Evolutionary conservation across 2,113 vertebrate genomes (phyloP).

Genomic region (Oreotragus oreotragus): DNA sequence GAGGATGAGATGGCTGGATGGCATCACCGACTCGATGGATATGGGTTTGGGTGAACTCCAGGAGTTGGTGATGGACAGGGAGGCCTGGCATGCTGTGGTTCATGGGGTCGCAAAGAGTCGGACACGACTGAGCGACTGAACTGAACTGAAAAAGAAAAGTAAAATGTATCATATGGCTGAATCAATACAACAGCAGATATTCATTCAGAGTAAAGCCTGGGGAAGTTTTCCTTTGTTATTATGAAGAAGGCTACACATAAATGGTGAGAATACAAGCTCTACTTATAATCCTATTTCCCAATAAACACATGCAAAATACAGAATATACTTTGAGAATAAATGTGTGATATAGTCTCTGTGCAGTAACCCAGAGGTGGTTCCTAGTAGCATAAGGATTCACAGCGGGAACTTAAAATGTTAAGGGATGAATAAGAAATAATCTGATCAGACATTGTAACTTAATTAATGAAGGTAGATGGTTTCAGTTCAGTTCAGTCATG

Average conservation of each 20-base stretch:
- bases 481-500: too few relatives aligned
- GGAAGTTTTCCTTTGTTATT: neutral
- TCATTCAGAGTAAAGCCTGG: neutral
- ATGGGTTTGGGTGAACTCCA: too few relatives aligned
- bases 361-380: neutral
- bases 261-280: neutral
- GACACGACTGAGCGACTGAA: fast-evolving
- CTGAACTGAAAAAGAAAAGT: neutral
- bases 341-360: neutral
- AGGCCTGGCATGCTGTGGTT: too few relatives aligned
- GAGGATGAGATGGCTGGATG: too few relatives aligned
- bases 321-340: neutral
- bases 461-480: neutral
- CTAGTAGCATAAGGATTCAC: neutral
- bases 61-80: too few relatives aligned
- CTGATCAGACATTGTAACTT: neutral
- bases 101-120: fast-evolving
- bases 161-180: neutral
- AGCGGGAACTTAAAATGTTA: neutral
- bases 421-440: neutral
- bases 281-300: neutral
- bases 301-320: neutral
- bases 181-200: neutral
- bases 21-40: too few relatives aligned
- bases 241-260: neutral